A percentile compares a stretch with the other conserved stretches of the same genome.
Evolutionary conservation across 2,113 vertebrate genomes (phyloP).

Genomic region (Gavia stellata): DNA sequence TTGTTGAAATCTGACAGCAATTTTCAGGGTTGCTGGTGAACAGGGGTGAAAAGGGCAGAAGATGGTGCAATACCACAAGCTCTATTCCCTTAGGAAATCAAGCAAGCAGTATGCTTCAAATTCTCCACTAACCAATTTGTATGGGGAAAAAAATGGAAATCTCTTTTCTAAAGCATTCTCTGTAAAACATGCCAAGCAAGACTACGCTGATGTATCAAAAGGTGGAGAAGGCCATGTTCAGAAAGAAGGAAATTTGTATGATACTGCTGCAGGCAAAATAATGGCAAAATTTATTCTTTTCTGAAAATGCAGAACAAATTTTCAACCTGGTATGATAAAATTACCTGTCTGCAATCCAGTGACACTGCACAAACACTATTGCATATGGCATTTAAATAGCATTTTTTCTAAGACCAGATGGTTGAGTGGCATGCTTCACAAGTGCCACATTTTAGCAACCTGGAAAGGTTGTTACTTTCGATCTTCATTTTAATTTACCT

Average conservation of each 20-base stretch:
- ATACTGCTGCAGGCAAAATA: not conserved
- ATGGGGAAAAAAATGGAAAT: not conserved
- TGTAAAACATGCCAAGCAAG: not conserved
- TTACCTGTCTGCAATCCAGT: not conserved
- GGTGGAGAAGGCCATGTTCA: not conserved
- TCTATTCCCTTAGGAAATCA: not conserved
- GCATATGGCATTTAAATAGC: not conserved
- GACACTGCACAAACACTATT: not conserved
- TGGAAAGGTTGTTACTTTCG: not conserved
- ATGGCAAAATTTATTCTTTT: not conserved
- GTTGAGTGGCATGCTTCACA: not conserved
- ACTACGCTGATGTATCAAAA: not conserved
- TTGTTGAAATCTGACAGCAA: not conserved
- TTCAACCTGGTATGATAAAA: not conserved
- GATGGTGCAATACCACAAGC: not conserved
- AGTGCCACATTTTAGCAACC: not conserved
- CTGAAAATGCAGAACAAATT: not conserved
- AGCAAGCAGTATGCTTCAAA: not conserved
- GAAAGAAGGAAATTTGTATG: not conserved
- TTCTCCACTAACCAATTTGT: not conserved
- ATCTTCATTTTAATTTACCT: slow-evolving; percentile 19
- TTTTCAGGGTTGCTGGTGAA: not conserved
- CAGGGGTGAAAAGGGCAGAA: not conserved
- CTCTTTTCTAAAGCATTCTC: not conserved
- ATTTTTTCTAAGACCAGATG: not conserved